Percentiles rank a stretch among this genome's conserved stretches.
Conservation (phyloP, 2,797 vertebrate species). For the Coendou prehensilis region DNA sequence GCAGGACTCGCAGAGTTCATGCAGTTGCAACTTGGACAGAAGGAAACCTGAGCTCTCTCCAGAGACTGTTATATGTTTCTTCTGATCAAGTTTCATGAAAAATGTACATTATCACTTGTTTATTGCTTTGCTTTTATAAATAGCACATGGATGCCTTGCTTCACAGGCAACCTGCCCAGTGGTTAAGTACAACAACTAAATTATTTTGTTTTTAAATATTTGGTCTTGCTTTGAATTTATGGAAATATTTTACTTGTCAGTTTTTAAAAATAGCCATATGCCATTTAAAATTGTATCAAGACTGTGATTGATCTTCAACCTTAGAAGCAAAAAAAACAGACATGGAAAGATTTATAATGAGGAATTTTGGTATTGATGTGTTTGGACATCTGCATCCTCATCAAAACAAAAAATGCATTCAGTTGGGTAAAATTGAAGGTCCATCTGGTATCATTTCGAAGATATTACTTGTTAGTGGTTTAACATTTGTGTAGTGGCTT, state of each 20-base stretch:
- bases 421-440: neutral
- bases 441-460: conserved; percentile 8
- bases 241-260: neutral
- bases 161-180: neutral
- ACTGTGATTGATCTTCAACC: neutral
- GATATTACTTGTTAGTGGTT: neutral
- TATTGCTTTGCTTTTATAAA: neutral
- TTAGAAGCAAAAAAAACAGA: conserved; percentile 8
- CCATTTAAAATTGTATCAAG: conserved; percentile 39
- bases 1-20: neutral
- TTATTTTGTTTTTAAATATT: conserved; percentile 64
- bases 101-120: neutral
- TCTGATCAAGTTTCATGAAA: neutral
- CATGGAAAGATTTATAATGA: neutral
- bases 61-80: neutral
- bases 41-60: neutral
- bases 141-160: neutral
- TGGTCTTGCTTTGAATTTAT: conserved; percentile 50
- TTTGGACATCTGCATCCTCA: neutral
- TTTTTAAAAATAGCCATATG: conserved; percentile 19
- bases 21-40: neutral
- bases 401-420: neutral
- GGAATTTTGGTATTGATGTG: neutral
- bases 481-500: neutral
- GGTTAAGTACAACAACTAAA: neutral